Conservation (phyloP, 2,113 vertebrate species). For the Casuarius casuarius region DNA sequence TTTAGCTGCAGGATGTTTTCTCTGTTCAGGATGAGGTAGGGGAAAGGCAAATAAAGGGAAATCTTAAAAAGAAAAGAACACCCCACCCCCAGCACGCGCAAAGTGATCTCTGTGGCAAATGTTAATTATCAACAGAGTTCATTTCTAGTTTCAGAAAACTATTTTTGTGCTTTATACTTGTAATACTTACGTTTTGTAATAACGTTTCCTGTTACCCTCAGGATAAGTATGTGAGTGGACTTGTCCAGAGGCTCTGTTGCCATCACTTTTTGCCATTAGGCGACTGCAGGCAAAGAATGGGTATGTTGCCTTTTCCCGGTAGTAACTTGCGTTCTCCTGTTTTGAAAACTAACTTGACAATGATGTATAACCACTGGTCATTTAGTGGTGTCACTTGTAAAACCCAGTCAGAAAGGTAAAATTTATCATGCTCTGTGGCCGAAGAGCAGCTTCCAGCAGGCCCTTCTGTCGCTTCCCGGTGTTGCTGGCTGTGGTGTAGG, state of each 20-base stretch:
- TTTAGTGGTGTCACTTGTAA: neutral
- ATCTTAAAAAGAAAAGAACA: neutral
- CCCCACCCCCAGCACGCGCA: no score
- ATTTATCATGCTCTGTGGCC: neutral
- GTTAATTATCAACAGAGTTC: neutral
- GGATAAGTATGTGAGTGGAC: neutral
- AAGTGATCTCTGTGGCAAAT: neutral
- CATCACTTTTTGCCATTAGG: neutral
- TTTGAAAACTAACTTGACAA: neutral
- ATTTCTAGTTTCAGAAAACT: neutral
- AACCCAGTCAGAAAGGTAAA: neutral
- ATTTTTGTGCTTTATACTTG: neutral
- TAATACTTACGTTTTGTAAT: neutral
- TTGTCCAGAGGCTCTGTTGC: neutral
- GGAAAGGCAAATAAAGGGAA: neutral
- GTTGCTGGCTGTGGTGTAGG: neutral
- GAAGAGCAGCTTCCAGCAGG: neutral
- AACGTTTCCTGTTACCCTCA: neutral
- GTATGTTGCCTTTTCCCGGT: neutral
- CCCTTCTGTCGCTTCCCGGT: fast-evolving
- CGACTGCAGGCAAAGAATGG: neutral
- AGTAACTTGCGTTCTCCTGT: neutral
- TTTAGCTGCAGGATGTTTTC: neutral
- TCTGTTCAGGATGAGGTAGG: neutral
- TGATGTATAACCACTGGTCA: neutral